A percentile compares a stretch with the other conserved stretches of the same genome.
Conservation (phyloP, 2,113 vertebrate species). For the Onychostruthus taczanowskii region DNA sequence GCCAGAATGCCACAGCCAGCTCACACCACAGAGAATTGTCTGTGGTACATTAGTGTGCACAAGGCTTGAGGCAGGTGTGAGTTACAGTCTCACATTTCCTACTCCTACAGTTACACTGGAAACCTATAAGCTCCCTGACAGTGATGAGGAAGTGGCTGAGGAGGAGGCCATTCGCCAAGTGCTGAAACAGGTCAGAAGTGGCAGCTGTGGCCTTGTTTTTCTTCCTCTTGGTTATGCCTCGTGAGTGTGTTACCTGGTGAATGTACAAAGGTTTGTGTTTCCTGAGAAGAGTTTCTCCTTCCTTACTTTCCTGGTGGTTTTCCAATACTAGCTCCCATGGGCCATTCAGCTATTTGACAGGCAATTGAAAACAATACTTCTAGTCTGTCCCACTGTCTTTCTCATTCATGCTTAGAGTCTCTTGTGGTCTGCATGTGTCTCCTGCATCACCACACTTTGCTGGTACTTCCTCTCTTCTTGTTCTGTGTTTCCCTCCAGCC, state of each 20-base stretch:
- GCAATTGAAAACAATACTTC: not conserved
- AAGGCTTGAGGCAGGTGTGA: not conserved
- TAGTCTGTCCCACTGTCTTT: not conserved
- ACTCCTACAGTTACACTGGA: constrained; percentile 80
- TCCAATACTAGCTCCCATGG: not conserved
- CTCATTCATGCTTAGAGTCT: not conserved
- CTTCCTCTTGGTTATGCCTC: not conserved
- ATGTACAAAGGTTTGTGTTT: not conserved
- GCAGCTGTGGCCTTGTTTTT: not conserved
- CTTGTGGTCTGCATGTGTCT: not conserved
- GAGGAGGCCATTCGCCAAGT: constrained; percentile 83
- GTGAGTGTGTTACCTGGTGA: not conserved
- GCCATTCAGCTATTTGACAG: not conserved
- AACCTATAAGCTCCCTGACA: constrained; percentile 82
- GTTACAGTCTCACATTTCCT: not conserved
- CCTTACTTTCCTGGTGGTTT: not conserved
- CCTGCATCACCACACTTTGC: not conserved
- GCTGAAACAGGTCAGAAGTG: constrained; percentile 82
- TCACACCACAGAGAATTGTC: not conserved
- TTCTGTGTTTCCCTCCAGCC: not conserved
- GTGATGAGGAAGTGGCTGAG: constrained; percentile 92
- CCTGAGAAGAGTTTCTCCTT: not conserved
- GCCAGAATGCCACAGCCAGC: not conserved
- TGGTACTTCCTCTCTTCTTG: not conserved
- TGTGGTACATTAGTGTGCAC: not conserved